A percentile compares a stretch with the other conserved stretches of the same genome.
Evolutionary conservation across 2,113 vertebrate species (phyloP).

Genomic region (Plectropomus leopardus): DNA sequence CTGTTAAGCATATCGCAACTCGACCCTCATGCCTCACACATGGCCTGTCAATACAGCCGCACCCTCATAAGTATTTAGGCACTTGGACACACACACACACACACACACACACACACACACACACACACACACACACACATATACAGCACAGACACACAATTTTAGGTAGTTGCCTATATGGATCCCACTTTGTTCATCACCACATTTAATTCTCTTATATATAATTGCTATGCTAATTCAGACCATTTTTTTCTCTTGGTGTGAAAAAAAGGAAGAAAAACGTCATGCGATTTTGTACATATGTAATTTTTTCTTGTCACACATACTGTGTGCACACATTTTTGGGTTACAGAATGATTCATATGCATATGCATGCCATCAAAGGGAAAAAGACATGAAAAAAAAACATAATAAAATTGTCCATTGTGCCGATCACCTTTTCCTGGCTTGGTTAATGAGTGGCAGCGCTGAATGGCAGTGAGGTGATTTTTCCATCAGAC

Average conservation of each 20-base stretch:
- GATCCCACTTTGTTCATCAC: not conserved
- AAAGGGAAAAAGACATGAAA: constrained; percentile 24
- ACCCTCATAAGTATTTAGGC: constrained; percentile 62
- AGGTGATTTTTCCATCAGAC: constrained; percentile 85
- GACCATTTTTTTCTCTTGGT: not conserved
- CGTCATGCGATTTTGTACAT: not conserved
- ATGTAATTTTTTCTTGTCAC: constrained; percentile 14
- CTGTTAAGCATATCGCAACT: constrained; percentile 89
- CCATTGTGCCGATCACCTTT: constrained; percentile 77
- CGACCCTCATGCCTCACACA: constrained; percentile 79
- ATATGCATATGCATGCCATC: constrained; percentile 51
- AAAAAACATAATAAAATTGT: constrained; percentile 67
- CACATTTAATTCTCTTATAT: constrained; percentile 12
- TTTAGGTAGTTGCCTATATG: not conserved
- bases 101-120: constrained; percentile 31
- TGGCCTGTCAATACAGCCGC: constrained; percentile 73
- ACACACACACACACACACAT: constrained; percentile 31
- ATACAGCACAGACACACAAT: not conserved
- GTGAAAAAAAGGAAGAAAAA: not conserved
- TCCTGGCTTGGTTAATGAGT: constrained; percentile 83
- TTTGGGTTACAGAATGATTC: constrained; percentile 56
- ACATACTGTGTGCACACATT: constrained; percentile 28
- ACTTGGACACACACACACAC: constrained; percentile 39
- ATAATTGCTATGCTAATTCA: not conserved
- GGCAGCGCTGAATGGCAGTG: constrained; percentile 82